A percentile compares a stretch with the other conserved stretches of the same genome.
These are phyloP conservation scores for Willowsia nigromaculata DNA, from an alignment of 2,888 invertebrate species.

Conservation along the genomic window DNA sequence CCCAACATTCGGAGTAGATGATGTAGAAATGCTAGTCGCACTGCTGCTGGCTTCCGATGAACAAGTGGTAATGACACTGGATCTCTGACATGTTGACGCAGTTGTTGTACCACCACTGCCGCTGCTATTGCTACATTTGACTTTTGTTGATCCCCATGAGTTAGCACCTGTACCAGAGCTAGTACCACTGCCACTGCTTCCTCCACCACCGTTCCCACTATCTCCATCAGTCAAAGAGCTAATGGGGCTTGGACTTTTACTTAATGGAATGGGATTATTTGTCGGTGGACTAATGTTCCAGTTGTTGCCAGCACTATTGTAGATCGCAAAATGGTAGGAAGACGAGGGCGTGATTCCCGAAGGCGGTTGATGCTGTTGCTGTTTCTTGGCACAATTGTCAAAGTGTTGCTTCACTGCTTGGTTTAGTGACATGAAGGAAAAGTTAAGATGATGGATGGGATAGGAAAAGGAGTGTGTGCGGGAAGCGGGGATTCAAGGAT, in stretches of 20 bases:
- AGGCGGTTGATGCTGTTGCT: neutral
- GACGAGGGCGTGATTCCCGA: slow-evolving; percentile 52
- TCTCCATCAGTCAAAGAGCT: slow-evolving; percentile 63
- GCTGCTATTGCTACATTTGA: neutral
- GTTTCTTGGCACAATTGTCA: slow-evolving; percentile 64
- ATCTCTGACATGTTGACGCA: slow-evolving; percentile 31
- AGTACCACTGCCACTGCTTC: slow-evolving; percentile 17
- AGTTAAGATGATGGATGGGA: slow-evolving; percentile 37
- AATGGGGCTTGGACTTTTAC: slow-evolving; percentile 64
- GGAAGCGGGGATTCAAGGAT: neutral
- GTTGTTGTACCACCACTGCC: slow-evolving; percentile 17
- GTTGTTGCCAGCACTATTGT: slow-evolving; percentile 38
- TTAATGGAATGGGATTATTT: slow-evolving; percentile 39
- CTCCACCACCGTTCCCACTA: slow-evolving; percentile 14
- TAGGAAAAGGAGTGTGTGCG: neutral
- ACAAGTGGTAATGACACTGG: slow-evolving; percentile 34
- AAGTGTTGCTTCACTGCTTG: slow-evolving; percentile 57
- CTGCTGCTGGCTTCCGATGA: neutral
- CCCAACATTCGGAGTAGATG: neutral
- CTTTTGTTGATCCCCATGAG: slow-evolving; percentile 43
- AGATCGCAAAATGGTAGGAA: slow-evolving; percentile 32
- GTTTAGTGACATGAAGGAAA: slow-evolving; percentile 66
- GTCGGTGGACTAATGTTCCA: slow-evolving; percentile 9
- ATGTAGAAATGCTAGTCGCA: neutral
- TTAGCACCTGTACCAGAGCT: slow-evolving; percentile 41